Percentiles rank a stretch among this genome's conserved stretches.
These are phyloP conservation scores for Tautogolabrus adspersus DNA, from an alignment of 2,113 vertebrate genomes.

Conservation along the genomic window DNA sequence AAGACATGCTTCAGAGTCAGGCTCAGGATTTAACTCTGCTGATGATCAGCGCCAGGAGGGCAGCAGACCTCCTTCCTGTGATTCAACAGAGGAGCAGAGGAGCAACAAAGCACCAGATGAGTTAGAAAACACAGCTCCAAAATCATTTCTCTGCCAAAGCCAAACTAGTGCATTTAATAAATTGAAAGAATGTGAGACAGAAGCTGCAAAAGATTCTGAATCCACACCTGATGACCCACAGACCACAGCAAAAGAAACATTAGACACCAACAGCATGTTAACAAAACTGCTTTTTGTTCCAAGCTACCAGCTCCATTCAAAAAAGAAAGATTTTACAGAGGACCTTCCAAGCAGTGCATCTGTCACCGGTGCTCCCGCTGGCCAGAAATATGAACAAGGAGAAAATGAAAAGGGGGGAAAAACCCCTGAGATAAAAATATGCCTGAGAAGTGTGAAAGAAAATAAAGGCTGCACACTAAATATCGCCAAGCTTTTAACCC, in stretches of 20 bases:
- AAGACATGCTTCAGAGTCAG: conserved; percentile 86
- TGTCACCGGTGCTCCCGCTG: conserved; percentile 19
- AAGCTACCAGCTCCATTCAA: conserved; percentile 87
- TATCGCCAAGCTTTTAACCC: conserved; percentile 92
- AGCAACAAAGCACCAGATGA: conserved; percentile 43
- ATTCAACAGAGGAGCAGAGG: conserved; percentile 77
- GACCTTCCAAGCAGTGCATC: conserved; percentile 30
- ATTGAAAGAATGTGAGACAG: conserved; percentile 85
- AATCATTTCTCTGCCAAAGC: conserved; percentile 84
- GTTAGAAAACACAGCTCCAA: conserved; percentile 81
- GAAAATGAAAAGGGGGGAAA: conserved; percentile 68
- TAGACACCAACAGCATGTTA: conserved; percentile 80
- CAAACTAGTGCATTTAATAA: conserved; percentile 89
- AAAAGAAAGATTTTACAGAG: conserved; percentile 79
- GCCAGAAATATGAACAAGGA: conserved; percentile 49
- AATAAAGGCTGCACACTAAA: conserved; percentile 86
- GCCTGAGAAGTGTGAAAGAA: conserved; percentile 89
- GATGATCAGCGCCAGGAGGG: conserved; percentile 70
- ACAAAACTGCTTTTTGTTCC: conserved; percentile 96
- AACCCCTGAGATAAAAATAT: conserved; percentile 92
- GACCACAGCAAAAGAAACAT: conserved; percentile 31
- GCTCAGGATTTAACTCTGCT: conserved; percentile 82
- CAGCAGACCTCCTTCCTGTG: conserved; percentile 72
- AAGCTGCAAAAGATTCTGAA: conserved; percentile 65
- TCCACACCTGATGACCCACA: conserved; percentile 27